Conservation (phyloP, 2,113 vertebrate genomes). For the Tyto alba region DNA sequence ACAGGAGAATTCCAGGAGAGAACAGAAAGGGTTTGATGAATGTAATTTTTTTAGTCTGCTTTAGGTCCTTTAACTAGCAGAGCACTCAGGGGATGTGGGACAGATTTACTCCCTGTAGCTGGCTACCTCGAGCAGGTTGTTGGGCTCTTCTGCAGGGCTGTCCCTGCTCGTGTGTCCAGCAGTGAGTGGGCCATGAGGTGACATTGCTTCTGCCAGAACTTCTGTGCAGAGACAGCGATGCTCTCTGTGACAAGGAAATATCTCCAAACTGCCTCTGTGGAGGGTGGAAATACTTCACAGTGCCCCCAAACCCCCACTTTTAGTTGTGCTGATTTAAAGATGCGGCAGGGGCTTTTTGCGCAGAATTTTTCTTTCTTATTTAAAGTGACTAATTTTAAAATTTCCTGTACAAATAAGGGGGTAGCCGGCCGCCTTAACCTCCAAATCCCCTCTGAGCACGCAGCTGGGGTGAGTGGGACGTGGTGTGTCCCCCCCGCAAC, state of each 20-base stretch:
- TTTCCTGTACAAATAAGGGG: not conserved
- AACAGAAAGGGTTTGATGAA: not conserved
- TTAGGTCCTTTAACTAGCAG: not conserved
- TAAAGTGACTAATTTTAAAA: not conserved
- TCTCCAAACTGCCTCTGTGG: not conserved
- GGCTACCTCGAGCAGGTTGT: not conserved
- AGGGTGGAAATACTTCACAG: not conserved
- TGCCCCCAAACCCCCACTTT: not conserved
- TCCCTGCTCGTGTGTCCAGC: not conserved
- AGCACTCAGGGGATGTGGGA: accelerated
- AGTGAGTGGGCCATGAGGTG: not conserved
- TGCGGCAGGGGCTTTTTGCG: accelerated
- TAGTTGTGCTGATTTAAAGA: not conserved
- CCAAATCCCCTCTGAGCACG: not conserved
- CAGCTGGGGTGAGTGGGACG: not conserved
- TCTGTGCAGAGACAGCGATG: not conserved
- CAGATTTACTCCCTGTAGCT: not conserved
- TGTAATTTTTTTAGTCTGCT: not conserved
- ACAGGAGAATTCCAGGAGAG: not conserved
- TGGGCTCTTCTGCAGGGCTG: not conserved
- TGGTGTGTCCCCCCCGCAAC: not conserved
- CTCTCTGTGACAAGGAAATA: not conserved
- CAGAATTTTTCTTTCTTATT: not conserved
- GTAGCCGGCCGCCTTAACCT: not conserved
- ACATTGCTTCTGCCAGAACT: not conserved